phyloP scores from a whole-genome alignment of 1,140 invertebrate genomes.

The Thaumetopoea pityocampa region DNA sequence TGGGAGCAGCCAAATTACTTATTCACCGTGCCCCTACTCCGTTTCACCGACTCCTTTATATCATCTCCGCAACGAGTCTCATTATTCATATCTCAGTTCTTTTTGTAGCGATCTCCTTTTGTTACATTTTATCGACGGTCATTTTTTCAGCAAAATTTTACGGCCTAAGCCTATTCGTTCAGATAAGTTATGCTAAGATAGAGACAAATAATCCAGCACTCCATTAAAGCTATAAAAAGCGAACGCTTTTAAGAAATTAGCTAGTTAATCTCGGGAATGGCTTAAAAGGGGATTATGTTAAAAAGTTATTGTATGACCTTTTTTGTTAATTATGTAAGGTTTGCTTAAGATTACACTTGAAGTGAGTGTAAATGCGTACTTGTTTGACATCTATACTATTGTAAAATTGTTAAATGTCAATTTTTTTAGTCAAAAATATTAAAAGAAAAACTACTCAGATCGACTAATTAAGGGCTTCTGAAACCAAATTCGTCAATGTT shows the following conservation, averaged over 20 bases:
- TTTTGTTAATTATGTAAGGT: conserved; percentile 16
- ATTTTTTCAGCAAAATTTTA: conserved; percentile 37
- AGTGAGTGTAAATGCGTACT: no score
- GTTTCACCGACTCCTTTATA: conserved; percentile 23
- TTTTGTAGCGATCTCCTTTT: conserved; percentile 29
- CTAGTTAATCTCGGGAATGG: conserved; percentile 32
- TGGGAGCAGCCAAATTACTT: conserved; percentile 14
- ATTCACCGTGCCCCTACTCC: conserved; percentile 28
- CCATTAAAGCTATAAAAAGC: conserved; percentile 45
- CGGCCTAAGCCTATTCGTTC: conserved; percentile 32
- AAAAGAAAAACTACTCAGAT: no score
- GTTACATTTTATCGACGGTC: conserved; percentile 35
- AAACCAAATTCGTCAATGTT: no score
- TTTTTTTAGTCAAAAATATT: no score
- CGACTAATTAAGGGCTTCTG: no score
- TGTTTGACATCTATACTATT: no score
- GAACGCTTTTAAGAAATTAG: conserved; percentile 51
- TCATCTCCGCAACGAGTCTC: conserved; percentile 42
- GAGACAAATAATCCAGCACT: conserved; percentile 50
- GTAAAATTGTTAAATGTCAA: no score
- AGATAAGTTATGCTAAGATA: conserved; percentile 53
- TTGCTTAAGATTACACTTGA: conserved; percentile 6
- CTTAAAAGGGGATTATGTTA: conserved; percentile 28
- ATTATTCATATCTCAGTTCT: conserved; percentile 39
- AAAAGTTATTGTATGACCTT: conserved; percentile 24